phyloP scores from a whole-genome alignment of 1,140 invertebrate genomes.

The Dysdera silvatica region DNA sequence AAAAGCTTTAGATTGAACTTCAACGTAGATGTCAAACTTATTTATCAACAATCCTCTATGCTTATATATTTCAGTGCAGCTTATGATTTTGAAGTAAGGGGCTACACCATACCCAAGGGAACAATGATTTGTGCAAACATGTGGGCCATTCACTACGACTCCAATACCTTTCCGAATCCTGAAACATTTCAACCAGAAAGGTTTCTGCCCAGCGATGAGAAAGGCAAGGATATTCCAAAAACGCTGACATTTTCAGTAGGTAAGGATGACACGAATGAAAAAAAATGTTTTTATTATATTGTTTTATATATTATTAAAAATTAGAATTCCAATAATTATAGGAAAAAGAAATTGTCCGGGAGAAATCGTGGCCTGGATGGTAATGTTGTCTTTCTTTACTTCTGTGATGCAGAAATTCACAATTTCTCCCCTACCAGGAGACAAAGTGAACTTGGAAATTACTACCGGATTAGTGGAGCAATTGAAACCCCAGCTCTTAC shows the following conservation, averaged over 20 bases:
- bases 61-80: neutral
- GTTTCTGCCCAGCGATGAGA: slow-evolving; percentile 32
- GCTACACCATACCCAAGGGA: slow-evolving; percentile 29
- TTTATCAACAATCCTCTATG: too few species aligned
- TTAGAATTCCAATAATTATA: slow-evolving; percentile 1
- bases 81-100: slow-evolving; percentile 24
- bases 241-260: too few species aligned
- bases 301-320: neutral
- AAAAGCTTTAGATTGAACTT: too few species aligned
- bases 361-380: slow-evolving; percentile 16
- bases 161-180: slow-evolving; percentile 41
- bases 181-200: slow-evolving; percentile 43
- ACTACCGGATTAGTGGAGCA: slow-evolving; percentile 15
- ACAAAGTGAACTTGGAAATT: neutral
- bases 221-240: too few species aligned
- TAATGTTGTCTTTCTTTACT: slow-evolving; percentile 12
- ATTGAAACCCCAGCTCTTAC: slow-evolving; percentile 2
- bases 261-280: too few species aligned
- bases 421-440: neutral
- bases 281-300: neutral
- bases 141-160: slow-evolving; percentile 42
- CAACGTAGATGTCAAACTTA: too few species aligned
- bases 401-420: slow-evolving; percentile 8
- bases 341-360: slow-evolving; percentile 19
- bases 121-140: slow-evolving; percentile 39